phyloP scores from a whole-genome alignment of 2,888 invertebrate species.

The Ditula angustiorana region DNA sequence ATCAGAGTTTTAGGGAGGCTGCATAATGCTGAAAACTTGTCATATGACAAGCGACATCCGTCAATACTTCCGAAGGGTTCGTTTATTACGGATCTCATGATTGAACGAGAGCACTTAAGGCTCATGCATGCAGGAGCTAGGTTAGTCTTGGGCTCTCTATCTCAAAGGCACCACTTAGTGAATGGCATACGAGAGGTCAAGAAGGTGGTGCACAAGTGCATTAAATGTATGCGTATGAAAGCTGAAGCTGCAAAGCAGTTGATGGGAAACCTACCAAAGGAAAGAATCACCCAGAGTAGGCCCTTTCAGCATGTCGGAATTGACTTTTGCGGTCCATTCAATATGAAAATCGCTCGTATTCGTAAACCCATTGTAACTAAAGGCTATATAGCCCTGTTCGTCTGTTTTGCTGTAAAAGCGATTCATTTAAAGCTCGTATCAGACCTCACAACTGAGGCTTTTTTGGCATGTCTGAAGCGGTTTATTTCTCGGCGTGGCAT shows the following conservation, averaged over 20 bases:
- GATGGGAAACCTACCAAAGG: conserved; percentile 22
- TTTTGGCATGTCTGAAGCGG: conserved; percentile 41
- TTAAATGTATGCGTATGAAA: conserved; percentile 36
- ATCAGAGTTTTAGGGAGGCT: not conserved
- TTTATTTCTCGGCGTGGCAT: conserved; percentile 41
- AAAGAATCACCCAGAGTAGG: conserved; percentile 19
- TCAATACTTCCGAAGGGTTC: conserved; percentile 31
- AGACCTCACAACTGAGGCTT: conserved; percentile 40
- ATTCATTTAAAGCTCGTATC: conserved; percentile 40
- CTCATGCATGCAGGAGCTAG: conserved; percentile 33
- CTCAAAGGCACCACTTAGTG: conserved; percentile 23
- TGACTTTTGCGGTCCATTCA: conserved; percentile 39
- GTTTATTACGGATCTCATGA: conserved; percentile 29
- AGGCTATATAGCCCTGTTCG: conserved; percentile 36
- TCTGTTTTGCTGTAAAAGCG: conserved; percentile 39
- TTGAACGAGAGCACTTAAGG: conserved; percentile 27
- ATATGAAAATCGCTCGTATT: conserved; percentile 33
- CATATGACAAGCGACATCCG: conserved; percentile 32
- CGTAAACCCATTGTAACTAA: conserved; percentile 30
- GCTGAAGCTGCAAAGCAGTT: conserved; percentile 23
- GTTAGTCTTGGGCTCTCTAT: conserved; percentile 19
- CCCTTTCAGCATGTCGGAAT: conserved; percentile 37
- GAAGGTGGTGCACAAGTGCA: conserved; percentile 36
- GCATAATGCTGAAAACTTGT: conserved; percentile 4
- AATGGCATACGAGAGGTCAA: conserved; percentile 37